Conservation (phyloP, 2,113 vertebrate species). For the Apodemus speciosus region DNA sequence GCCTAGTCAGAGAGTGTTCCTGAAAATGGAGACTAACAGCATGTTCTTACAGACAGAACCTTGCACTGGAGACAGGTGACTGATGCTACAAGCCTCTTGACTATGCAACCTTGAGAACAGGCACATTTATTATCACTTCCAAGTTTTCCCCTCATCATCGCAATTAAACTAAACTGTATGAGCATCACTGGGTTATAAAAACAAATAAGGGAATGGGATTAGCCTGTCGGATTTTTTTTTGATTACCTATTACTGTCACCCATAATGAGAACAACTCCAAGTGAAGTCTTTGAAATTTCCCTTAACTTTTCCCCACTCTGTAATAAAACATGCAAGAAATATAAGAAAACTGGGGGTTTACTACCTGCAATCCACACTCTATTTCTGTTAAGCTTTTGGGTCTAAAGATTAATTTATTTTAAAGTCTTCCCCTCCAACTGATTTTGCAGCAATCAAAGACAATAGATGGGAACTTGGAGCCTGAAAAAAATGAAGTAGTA, state of each 20-base stretch:
- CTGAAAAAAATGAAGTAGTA: background rate
- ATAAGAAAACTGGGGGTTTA: slow-evolving; percentile 5
- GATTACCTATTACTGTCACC: background rate
- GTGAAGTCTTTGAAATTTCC: slow-evolving; percentile 47
- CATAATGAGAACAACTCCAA: slow-evolving; percentile 40
- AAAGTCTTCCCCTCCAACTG: slow-evolving; percentile 45
- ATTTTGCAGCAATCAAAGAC: slow-evolving; percentile 41
- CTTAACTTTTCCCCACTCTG: slow-evolving; percentile 10
- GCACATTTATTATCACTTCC: slow-evolving; percentile 34
- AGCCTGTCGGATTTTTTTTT: slow-evolving; percentile 9
- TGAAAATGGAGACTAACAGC: slow-evolving; percentile 53
- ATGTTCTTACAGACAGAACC: slow-evolving; percentile 55
- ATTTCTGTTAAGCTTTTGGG: background rate
- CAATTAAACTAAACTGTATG: slow-evolving; percentile 19
- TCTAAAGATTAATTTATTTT: slow-evolving; percentile 51
- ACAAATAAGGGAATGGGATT: slow-evolving; percentile 26
- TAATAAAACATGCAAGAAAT: slow-evolving; percentile 33
- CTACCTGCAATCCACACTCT: background rate
- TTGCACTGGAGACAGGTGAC: slow-evolving; percentile 33
- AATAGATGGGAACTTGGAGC: background rate
- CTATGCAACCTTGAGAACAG: background rate
- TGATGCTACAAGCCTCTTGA: slow-evolving; percentile 24
- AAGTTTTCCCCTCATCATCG: slow-evolving; percentile 26
- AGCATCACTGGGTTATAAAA: slow-evolving; percentile 39
- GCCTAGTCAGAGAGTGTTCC: slow-evolving; percentile 62